Percentiles rank a stretch among this genome's conserved stretches.
Conservation (phyloP, 2,888 invertebrate species). For the Dicranocentrus wangi region DNA sequence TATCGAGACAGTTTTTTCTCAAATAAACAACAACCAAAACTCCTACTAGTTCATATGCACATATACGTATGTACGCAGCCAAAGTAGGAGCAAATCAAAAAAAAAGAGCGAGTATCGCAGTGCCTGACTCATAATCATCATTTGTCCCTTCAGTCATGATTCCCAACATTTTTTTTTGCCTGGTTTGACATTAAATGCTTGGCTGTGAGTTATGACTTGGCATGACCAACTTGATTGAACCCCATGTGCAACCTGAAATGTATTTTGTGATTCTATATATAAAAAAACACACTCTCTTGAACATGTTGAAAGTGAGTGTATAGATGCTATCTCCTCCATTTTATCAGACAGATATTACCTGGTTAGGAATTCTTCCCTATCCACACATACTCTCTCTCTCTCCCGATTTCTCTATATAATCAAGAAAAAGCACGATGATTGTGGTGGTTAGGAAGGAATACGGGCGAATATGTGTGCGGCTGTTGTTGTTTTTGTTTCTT, state of each 20-base stretch:
- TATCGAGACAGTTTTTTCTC: too few relatives aligned
- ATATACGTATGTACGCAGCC: too few relatives aligned
- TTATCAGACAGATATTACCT: too few relatives aligned
- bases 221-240: conserved; percentile 70
- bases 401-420: background rate
- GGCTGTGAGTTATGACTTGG: conserved; percentile 69
- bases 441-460: background rate
- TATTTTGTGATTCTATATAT: background rate
- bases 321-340: too few relatives aligned
- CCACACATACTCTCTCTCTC: background rate
- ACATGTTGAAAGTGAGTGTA: too few relatives aligned
- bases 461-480: background rate
- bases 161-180: conserved; percentile 54
- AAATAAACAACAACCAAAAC: too few relatives aligned
- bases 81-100: too few relatives aligned
- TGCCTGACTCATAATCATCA: conserved; percentile 41
- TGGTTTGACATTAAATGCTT: conserved; percentile 59
- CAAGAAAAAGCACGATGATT: background rate
- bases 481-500: conserved; percentile 11
- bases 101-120: too few relatives aligned
- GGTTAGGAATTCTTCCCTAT: too few relatives aligned
- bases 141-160: conserved; percentile 59
- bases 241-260: conserved; percentile 47
- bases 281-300: background rate
- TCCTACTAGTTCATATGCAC: too few relatives aligned